Evolutionary conservation across 2,888 invertebrate species (phyloP).

Genomic region (Andrena bucephala): DNA sequence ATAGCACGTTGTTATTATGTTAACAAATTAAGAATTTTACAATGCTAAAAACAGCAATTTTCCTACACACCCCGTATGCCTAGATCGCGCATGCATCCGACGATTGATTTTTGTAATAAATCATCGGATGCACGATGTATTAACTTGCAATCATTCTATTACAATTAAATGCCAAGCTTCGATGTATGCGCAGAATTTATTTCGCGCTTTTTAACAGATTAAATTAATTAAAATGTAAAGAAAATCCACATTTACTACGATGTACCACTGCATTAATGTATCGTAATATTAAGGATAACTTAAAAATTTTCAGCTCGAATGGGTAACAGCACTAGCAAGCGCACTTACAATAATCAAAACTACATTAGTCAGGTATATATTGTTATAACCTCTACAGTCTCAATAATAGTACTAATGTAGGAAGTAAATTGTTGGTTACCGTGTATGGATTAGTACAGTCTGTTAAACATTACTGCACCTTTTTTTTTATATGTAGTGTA

Average conservation of each 20-base stretch:
- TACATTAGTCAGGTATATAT: conserved; percentile 80
- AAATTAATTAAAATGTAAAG: conserved; percentile 17
- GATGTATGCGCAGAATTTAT: neutral
- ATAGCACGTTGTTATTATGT: neutral
- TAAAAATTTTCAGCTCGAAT: conserved; percentile 70
- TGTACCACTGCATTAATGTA: neutral
- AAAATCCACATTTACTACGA: conserved; percentile 10
- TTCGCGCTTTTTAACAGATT: neutral
- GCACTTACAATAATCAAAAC: conserved; percentile 73
- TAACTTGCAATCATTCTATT: neutral
- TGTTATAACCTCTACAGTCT: conserved; percentile 70
- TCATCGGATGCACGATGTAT: neutral
- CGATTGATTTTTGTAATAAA: conserved; percentile 20
- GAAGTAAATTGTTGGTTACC: neutral
- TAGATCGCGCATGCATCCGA: conserved; percentile 1
- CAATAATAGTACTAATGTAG: conserved; percentile 3
- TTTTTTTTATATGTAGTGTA: conserved; percentile 73
- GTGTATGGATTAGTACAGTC: neutral
- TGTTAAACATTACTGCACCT: neutral
- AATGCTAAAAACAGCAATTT: neutral
- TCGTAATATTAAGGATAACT: neutral
- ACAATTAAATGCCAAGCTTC: neutral
- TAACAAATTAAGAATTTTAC: neutral
- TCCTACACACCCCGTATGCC: neutral
- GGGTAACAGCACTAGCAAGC: conserved; percentile 81